Base-by-base conservation (phyloP, 92 coral and sea anemone species). In the Epizoanthus rinbou region DNA sequence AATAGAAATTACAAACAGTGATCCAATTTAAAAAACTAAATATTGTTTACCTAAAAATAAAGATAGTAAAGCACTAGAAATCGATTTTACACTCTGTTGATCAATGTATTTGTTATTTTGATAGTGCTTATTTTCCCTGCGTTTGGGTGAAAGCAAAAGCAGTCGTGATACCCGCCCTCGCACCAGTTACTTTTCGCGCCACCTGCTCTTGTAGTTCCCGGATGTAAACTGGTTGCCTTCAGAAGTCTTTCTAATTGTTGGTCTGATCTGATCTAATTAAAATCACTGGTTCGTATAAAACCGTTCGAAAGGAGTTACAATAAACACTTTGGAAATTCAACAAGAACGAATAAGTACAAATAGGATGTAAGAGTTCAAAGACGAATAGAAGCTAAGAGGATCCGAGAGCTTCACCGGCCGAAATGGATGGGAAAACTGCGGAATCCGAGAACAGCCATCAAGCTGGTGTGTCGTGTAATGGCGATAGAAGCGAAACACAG, bases 131-230 rank as follows among this genome's bases (percentile, higher is more conserved):
- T 56, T 50, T 50, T 50, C 11, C 53, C 54, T 50, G 54, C 2
- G 81, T 58, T 15, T 35, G 19, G 22, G 8, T 37, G 16, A 57
- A 50, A 9, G 58, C 58, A 39, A 47, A 21, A 11, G 8, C 24
- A 10, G 45, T 17, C 39, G 15, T 24, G 70, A 25, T 3, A 47
- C 21, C 69, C 43, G 18, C 71, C 58, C n/a, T 11, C 58, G 22
- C 37, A 78, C 70, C 82, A 62, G 82, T 62, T 59, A 7, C 18
- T 59, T 76, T 57, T 57, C 1, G 56, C 18, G 9, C 81, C 82
- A 78, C 82, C 82, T 78, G 82, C 23, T 78, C 82, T 19, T 7
- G 47, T 17, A 76, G 43, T 11, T 43, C 71, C 69, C 71, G 69
- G 70, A 78, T 60, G 43, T 60, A 39, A 78, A 65, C 71, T 6